phyloP scores from a whole-genome alignment of 2,888 invertebrate genomes.

The Nymphalis c-album region DNA sequence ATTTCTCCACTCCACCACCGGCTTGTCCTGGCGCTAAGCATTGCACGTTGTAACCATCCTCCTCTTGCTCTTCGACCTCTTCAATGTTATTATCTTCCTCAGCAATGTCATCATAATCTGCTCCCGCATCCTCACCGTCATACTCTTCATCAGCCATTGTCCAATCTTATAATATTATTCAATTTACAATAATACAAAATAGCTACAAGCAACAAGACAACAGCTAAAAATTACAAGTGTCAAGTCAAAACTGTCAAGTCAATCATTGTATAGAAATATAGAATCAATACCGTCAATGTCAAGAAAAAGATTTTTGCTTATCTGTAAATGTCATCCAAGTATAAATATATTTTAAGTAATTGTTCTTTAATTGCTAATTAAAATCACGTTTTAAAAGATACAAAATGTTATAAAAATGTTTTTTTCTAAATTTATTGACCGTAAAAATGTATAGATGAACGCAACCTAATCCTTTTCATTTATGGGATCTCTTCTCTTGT shows the following conservation, averaged over 20 bases:
- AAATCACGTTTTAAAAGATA: no score
- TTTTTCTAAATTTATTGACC: not conserved
- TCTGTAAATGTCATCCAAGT: not conserved
- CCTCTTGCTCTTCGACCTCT: conserved; percentile 92
- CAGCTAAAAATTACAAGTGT: not conserved
- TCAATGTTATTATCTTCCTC: conserved; percentile 95
- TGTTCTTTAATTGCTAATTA: no score
- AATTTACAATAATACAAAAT: not conserved
- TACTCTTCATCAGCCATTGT: conserved; percentile 93
- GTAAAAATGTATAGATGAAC: conserved; percentile 20
- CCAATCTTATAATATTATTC: conserved; percentile 5
- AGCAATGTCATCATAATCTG: conserved; percentile 92
- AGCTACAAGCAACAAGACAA: not conserved
- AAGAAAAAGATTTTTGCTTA: not conserved
- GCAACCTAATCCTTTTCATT: conserved; percentile 26
- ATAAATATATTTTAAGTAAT: no score
- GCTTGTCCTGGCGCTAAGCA: conserved; percentile 90
- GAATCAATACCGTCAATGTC: not conserved
- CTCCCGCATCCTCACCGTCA: conserved; percentile 89
- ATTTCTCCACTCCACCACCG: conserved; percentile 90
- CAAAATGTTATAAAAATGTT: no score
- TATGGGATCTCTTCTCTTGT: conserved; percentile 47
- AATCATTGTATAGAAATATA: not conserved
- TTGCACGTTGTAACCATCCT: conserved; percentile 93
- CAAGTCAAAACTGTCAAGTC: no score